Evolutionary conservation across 1,140 invertebrate species (phyloP).

Genomic region (Lucilia cuprina): DNA sequence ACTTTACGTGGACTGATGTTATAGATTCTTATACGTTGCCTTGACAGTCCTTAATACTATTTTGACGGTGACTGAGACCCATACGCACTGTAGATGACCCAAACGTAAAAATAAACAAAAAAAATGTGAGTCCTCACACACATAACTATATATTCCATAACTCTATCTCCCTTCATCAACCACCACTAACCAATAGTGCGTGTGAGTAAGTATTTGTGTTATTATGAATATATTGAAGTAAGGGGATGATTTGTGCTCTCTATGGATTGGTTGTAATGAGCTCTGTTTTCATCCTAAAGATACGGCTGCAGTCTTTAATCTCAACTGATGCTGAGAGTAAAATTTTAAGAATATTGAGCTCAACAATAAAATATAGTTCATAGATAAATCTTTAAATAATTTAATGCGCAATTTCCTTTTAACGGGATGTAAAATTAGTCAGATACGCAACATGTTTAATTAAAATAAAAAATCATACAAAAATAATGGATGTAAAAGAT

Average conservation of each 20-base stretch:
- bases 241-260: constrained; percentile 12
- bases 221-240: neutral
- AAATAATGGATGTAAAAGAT: neutral
- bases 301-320: neutral
- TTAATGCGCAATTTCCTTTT: constrained; percentile 19
- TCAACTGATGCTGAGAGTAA: neutral
- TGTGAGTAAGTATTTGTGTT: neutral
- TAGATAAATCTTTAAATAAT: neutral
- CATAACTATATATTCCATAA: neutral
- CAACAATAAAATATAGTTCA: neutral
- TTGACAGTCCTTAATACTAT: constrained; percentile 28
- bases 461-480: neutral
- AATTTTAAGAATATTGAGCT: neutral
- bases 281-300: neutral
- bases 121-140: constrained; percentile 29
- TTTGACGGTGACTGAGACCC: constrained; percentile 33
- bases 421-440: neutral
- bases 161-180: constrained; percentile 20
- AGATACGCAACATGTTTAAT: neutral
- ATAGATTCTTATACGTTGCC: constrained; percentile 24
- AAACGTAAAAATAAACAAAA: constrained; percentile 26
- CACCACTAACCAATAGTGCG: neutral
- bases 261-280: constrained; percentile 11
- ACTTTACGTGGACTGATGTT: constrained; percentile 60
- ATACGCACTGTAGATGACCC: constrained; percentile 19